Evolutionary conservation across 2,797 vertebrate species (phyloP).

Genomic region (Scolopax rusticola): DNA sequence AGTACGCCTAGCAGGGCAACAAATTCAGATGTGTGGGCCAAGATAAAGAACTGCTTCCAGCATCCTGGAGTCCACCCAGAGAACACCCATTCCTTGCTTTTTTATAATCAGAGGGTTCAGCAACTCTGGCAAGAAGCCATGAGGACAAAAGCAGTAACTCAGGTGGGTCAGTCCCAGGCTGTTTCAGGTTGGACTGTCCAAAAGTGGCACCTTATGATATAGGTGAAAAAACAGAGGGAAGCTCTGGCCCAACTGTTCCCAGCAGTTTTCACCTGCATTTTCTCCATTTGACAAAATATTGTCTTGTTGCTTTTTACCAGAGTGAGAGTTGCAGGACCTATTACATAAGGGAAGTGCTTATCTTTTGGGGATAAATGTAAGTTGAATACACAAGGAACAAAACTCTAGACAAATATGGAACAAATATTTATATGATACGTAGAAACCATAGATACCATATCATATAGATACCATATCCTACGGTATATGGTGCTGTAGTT

Average conservation of each 20-base stretch:
- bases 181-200: background rate
- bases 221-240: background rate
- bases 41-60: conserved; percentile 41
- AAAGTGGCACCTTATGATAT: background rate
- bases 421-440: background rate
- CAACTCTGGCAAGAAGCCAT: background rate
- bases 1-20: background rate
- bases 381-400: background rate
- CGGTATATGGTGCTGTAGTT: background rate
- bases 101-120: conserved; percentile 26
- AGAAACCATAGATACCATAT: background rate
- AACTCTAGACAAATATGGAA: background rate
- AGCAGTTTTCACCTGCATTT: background rate
- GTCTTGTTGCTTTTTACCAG: background rate
- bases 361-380: background rate
- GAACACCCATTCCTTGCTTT: conserved; percentile 10
- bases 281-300: background rate
- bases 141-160: background rate
- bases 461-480: background rate
- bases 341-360: background rate
- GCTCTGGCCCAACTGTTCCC: background rate
- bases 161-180: background rate
- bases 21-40: background rate
- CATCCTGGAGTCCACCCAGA: background rate
- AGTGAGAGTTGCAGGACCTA: background rate